Percentiles rank a stretch among this genome's conserved stretches.
phyloP scores from a whole-genome alignment of 2,888 invertebrate species.

The Drosophila kuntzei region DNA sequence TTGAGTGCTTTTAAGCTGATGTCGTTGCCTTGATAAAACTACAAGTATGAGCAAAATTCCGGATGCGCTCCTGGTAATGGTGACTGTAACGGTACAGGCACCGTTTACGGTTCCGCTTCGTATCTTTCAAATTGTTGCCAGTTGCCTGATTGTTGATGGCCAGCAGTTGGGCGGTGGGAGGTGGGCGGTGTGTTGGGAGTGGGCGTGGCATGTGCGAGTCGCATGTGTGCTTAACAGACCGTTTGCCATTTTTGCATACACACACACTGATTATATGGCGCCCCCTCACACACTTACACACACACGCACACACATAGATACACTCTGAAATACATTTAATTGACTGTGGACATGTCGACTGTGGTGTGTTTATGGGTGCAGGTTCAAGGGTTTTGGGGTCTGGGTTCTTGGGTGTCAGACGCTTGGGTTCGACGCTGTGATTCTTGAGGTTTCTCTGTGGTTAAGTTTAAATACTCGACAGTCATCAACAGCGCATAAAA shows the following conservation, averaged over 20 bases:
- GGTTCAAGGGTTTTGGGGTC: slow-evolving; percentile 10
- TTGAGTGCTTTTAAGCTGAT: slow-evolving; percentile 80
- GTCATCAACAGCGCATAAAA: slow-evolving; percentile 80
- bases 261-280: slow-evolving; percentile 70
- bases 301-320: slow-evolving; percentile 38
- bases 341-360: slow-evolving; percentile 76
- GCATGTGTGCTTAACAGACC: slow-evolving; percentile 82
- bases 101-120: slow-evolving; percentile 75
- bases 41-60: slow-evolving; percentile 54
- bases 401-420: slow-evolving; percentile 18
- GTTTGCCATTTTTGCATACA: slow-evolving; percentile 81
- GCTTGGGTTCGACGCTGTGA: slow-evolving; percentile 69
- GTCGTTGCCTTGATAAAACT: slow-evolving; percentile 79
- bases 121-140: slow-evolving; percentile 80
- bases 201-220: slow-evolving; percentile 57
- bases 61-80: not conserved
- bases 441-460: slow-evolving; percentile 79
- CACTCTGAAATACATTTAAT: slow-evolving; percentile 64
- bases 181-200: slow-evolving; percentile 1
- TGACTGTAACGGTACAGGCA: slow-evolving; percentile 14
- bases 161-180: slow-evolving; percentile 1
- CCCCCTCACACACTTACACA: slow-evolving; percentile 46
- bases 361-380: slow-evolving; percentile 51
- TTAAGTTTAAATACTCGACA: slow-evolving; percentile 81
- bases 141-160: slow-evolving; percentile 31